Evolutionary conservation across 30 jellyfish, hydroid and myxozoan species (phyloP).

Genomic region (Nemopilema nomurai): DNA sequence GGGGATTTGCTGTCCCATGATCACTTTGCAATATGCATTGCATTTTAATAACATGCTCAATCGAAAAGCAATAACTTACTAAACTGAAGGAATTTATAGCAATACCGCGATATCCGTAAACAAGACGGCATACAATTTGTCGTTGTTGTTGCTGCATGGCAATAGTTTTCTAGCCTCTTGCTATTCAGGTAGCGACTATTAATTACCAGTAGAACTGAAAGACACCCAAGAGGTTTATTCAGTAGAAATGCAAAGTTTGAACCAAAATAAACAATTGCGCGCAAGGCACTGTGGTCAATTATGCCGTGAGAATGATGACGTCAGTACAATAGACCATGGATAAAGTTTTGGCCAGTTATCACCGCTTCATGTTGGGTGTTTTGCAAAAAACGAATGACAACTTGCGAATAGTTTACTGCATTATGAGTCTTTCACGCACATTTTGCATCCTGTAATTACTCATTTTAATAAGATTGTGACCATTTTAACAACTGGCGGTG

Average conservation of each 20-base stretch:
- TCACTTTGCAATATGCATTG: background rate
- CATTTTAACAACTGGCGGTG: slow-evolving; percentile 42
- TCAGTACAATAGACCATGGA: background rate
- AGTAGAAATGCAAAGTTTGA: no score
- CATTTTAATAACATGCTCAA: no score
- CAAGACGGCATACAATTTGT: background rate
- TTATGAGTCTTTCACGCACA: background rate
- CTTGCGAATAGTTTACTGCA: background rate
- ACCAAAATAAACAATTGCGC: no score
- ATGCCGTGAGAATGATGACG: background rate
- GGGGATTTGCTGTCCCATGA: background rate
- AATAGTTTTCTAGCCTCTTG: no score
- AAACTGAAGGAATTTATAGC: background rate
- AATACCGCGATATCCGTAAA: background rate
- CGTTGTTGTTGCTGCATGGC: no score
- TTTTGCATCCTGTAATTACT: slow-evolving; percentile 52
- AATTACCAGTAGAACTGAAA: no score
- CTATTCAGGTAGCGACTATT: no score
- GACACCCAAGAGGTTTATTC: no score
- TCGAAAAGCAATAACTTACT: background rate
- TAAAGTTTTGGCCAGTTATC: no score
- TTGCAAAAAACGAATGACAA: background rate
- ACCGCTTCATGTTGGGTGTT: no score
- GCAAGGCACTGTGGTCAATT: no score
- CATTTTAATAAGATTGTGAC: slow-evolving; percentile 53